Evolutionary conservation across 2,797 vertebrate genomes (phyloP), one percentile per base, ranked within the genome.

Genomic region (Cheirogaleus major): DNA sequence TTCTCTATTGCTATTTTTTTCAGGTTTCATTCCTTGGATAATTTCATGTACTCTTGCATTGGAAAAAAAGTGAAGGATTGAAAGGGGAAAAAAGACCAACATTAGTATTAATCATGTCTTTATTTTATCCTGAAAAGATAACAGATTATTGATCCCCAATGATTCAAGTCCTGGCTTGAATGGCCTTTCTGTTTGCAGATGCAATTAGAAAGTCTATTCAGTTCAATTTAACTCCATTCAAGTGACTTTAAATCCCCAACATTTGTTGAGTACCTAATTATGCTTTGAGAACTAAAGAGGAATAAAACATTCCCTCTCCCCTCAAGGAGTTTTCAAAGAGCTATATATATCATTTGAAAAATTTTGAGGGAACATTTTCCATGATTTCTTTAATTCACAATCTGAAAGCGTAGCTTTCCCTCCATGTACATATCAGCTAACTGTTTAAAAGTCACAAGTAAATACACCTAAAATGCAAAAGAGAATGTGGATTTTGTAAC

Each of bases 261-360:
- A 63, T 20, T 87, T 67, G 7, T 35, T 79, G 50, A 52, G 82
- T 2, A 70, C 12, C 48, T 79, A 69, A 67, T 30, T 61, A 5
- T 61, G 20, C 69, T 91, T 79, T 83, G 35, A 48, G n/a, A 91
- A 91, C 79, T 43, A 93, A 87, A 93, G 70, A 65, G 25, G 63
- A 57, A 63, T 48, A 92, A 82, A 83, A 78, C n/a, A 72, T 9
- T 67, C n/a, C 9, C 13, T 55, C 25, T 18, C 4, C 57, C 83
- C 43, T 83, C 5, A 50, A 41, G 35, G 22, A 52, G 20, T 43
- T 82, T 35, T n/a, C 20, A 52, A 76, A 59, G 48, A 78, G 1
- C 23, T 87, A 5, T 61, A 25, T 35, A 14, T 2, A 45, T 91
- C 32, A 83, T 61, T 90, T 93, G 61, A 78, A 72, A 91, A 87